These are phyloP conservation scores for Lasioglossum pauxillum DNA, from an alignment of 2,888 invertebrate genomes.

Conservation along the genomic window DNA sequence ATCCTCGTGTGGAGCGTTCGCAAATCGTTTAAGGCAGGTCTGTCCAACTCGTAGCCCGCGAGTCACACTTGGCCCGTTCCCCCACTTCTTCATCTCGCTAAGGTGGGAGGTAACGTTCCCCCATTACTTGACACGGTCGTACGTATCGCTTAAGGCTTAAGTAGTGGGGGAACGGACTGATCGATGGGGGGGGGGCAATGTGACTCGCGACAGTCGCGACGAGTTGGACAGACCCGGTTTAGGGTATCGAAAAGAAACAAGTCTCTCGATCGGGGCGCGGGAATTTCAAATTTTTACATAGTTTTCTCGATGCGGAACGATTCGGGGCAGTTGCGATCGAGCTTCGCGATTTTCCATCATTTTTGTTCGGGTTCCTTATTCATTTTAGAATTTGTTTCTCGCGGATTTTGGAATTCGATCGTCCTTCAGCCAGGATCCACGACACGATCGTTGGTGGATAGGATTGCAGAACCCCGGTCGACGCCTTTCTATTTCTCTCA, in stretches of 20 bases:
- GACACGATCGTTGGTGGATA: background rate
- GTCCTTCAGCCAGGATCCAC: slow-evolving; percentile 4
- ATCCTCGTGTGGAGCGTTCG: slow-evolving; percentile 6
- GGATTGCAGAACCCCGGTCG: background rate
- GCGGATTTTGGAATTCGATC: background rate
- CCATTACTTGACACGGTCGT: no score
- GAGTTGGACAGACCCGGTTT: background rate
- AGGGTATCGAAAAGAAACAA: slow-evolving; percentile 37
- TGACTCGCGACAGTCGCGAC: no score
- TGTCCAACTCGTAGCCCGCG: no score
- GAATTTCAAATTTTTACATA: slow-evolving; percentile 20
- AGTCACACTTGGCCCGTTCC: no score
- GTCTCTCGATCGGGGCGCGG: background rate
- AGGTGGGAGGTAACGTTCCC: no score
- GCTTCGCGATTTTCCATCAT: no score
- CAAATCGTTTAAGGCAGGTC: background rate
- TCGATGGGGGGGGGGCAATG: no score
- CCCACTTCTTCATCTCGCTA: no score
- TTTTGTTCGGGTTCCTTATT: background rate
- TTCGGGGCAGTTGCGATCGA: slow-evolving; percentile 41
- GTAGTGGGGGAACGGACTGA: no score
- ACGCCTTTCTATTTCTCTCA: slow-evolving; percentile 16
- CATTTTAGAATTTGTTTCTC: background rate
- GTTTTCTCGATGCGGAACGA: slow-evolving; percentile 42
- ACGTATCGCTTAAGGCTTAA: no score